These are phyloP conservation scores for Danio kyathit DNA, from an alignment of 2,797 vertebrate genomes.

Conservation along the genomic window DNA sequence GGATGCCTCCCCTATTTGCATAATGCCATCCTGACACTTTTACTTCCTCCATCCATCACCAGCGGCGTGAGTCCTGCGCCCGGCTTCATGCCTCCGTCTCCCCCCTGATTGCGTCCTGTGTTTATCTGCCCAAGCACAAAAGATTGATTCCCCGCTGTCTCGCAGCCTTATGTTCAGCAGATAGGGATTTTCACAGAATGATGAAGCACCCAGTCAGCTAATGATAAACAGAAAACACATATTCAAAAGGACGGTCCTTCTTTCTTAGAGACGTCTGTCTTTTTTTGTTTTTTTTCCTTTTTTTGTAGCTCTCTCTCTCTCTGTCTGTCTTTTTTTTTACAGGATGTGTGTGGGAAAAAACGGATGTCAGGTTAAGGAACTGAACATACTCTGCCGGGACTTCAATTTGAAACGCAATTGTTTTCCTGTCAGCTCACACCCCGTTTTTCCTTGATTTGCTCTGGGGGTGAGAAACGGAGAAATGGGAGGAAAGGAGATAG, in stretches of 20 bases:
- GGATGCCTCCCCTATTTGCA: slow-evolving; percentile 93
- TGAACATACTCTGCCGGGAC: slow-evolving; percentile 85
- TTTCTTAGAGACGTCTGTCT: slow-evolving; percentile 56
- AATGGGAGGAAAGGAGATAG: slow-evolving; percentile 79
- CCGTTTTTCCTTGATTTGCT: slow-evolving; percentile 83
- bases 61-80: slow-evolving; percentile 71
- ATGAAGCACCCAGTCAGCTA: slow-evolving; percentile 79
- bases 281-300: slow-evolving; percentile 52
- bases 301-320: slow-evolving; percentile 66
- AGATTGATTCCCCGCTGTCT: slow-evolving; percentile 88
- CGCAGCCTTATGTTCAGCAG: slow-evolving; percentile 85
- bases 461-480: slow-evolving; percentile 87
- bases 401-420: slow-evolving; percentile 88
- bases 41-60: slow-evolving; percentile 91
- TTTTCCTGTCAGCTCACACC: slow-evolving; percentile 85
- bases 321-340: slow-evolving; percentile 25
- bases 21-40: slow-evolving; percentile 91
- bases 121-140: slow-evolving; percentile 87
- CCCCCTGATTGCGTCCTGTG: slow-evolving; percentile 79
- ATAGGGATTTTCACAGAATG: slow-evolving; percentile 85
- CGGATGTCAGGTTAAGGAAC: slow-evolving; percentile 87
- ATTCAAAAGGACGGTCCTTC: slow-evolving; percentile 75
- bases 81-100: slow-evolving; percentile 78
- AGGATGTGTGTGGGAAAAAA: slow-evolving; percentile 67
- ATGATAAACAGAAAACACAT: slow-evolving; percentile 83